Conservation (phyloP, 2,797 vertebrate genomes). For the Falco cherrug region DNA sequence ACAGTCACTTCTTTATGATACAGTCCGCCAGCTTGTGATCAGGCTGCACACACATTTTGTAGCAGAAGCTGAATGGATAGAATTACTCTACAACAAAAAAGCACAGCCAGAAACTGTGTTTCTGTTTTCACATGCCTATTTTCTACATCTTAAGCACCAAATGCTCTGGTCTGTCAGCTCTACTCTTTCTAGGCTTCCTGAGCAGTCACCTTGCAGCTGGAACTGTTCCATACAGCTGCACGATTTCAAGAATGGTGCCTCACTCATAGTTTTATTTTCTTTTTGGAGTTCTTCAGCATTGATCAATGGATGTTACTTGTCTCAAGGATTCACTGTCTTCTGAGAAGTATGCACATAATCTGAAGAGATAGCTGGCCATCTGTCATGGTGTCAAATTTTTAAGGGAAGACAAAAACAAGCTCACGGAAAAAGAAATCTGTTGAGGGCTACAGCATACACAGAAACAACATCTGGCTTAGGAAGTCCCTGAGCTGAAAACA, state of each 20-base stretch:
- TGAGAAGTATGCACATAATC: background rate
- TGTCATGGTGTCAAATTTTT: slow-evolving; percentile 9
- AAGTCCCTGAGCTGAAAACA: background rate
- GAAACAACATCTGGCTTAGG: slow-evolving; percentile 9
- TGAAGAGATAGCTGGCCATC: slow-evolving; percentile 13
- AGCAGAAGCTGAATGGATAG: background rate
- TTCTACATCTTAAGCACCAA: background rate
- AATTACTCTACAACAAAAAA: background rate
- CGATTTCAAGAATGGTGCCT: background rate
- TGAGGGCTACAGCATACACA: background rate
- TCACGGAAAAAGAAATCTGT: background rate
- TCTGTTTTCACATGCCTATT: background rate
- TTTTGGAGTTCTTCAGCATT: background rate
- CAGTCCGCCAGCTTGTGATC: background rate
- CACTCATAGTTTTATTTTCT: background rate
- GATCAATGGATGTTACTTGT: background rate
- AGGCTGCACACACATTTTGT: background rate
- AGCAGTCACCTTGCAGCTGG: background rate
- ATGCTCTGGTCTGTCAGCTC: background rate
- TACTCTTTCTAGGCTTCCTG: background rate
- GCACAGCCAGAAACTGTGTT: background rate
- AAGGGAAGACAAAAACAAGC: slow-evolving; percentile 14
- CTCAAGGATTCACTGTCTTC: slow-evolving; percentile 16
- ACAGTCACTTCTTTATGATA: background rate
- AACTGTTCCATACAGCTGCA: background rate